phyloP scores from a whole-genome alignment of 2,888 invertebrate species.

The Ochropacha duplaris region DNA sequence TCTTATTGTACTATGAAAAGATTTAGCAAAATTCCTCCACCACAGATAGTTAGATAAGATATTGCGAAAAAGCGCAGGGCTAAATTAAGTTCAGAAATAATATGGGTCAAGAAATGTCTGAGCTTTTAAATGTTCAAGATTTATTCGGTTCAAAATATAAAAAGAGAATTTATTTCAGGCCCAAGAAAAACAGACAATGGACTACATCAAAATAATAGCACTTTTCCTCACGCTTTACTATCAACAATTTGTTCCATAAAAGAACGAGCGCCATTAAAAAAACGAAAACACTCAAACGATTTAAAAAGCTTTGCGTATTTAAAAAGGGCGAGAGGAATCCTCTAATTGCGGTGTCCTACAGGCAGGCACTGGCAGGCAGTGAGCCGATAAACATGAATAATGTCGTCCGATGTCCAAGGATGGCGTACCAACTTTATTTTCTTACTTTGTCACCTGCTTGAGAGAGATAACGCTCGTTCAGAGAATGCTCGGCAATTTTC shows the following conservation, averaged over 20 bases:
- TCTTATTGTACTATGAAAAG: too few species aligned
- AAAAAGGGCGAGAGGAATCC: constrained; percentile 54
- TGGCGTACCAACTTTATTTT: constrained; percentile 62
- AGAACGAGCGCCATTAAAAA: constrained; percentile 26
- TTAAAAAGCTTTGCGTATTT: constrained; percentile 48
- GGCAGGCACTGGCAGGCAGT: constrained; percentile 37
- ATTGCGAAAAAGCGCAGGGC: too few species aligned
- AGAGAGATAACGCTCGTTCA: constrained; percentile 54
- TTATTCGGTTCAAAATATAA: neutral
- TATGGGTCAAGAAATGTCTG: neutral
- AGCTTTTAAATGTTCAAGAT: neutral
- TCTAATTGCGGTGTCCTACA: constrained; percentile 73
- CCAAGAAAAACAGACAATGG: constrained; percentile 1
- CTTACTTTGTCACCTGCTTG: constrained; percentile 73
- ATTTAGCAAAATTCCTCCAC: too few species aligned
- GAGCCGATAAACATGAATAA: constrained; percentile 79
- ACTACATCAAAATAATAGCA: constrained; percentile 14
- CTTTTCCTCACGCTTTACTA: constrained; percentile 7
- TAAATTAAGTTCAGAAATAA: constrained; percentile 11
- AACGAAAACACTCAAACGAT: constrained; percentile 25
- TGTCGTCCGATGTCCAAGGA: constrained; percentile 71
- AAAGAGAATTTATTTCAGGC: neutral
- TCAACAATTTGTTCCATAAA: constrained; percentile 23
- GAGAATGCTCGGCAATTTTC: constrained; percentile 19
- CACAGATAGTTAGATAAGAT: neutral